Percentiles rank a stretch among this genome's conserved stretches.
Conservation (phyloP, 2,888 invertebrate genomes). For the Agriotes lineatus region DNA sequence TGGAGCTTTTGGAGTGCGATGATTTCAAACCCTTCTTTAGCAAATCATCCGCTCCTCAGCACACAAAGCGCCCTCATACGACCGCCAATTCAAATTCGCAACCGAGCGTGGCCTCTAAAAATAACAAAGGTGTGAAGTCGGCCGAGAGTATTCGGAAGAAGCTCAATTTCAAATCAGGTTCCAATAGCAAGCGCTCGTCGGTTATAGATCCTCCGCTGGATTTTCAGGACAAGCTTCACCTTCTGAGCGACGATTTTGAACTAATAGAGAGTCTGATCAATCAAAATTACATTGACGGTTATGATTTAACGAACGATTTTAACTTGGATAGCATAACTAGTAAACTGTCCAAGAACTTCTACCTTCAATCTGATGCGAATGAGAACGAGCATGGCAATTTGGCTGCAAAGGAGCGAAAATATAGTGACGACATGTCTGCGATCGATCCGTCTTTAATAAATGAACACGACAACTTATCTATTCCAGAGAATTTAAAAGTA, state of each 20-base stretch:
- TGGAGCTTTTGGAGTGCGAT: conserved; percentile 81
- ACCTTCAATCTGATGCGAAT: conserved; percentile 22
- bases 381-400: conserved; percentile 24
- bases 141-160: conserved; percentile 34
- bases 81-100: conserved; percentile 52
- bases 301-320: conserved; percentile 28
- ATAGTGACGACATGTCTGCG: conserved; percentile 60
- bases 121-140: conserved; percentile 41
- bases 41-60: conserved; percentile 41
- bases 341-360: conserved; percentile 31
- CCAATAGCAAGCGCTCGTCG: conserved; percentile 58
- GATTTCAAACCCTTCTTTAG: conserved; percentile 66
- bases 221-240: conserved; percentile 62
- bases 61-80: conserved; percentile 64
- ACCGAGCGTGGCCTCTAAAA: conserved; percentile 31
- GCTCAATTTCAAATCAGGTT: conserved; percentile 19
- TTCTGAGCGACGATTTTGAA: conserved; percentile 60
- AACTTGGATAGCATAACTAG: conserved; percentile 41
- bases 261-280: conserved; percentile 61
- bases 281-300: conserved; percentile 47
- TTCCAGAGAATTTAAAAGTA: conserved; percentile 61
- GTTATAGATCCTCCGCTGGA: conserved; percentile 65
- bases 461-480: conserved; percentile 77
- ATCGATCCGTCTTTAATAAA: conserved; percentile 76
- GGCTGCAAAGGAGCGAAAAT: conserved; percentile 30